These are phyloP conservation scores for Squalus acanthias DNA, from an alignment of 2,797 vertebrate genomes.

Conservation along the genomic window DNA sequence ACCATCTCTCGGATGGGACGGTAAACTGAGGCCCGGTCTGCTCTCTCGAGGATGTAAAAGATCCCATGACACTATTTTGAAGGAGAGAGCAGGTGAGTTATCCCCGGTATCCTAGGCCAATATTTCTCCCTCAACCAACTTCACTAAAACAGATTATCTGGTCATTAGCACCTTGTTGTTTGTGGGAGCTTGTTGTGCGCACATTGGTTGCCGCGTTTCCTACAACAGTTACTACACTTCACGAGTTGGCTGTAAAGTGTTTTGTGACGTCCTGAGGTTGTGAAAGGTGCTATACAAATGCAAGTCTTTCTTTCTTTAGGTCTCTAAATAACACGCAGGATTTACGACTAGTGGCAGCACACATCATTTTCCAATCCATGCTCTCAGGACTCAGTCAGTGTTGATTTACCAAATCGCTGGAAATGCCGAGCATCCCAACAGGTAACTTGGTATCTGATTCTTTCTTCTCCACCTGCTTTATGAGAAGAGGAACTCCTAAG, in stretches of 20 bases:
- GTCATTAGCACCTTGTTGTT: not conserved
- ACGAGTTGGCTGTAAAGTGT: not conserved
- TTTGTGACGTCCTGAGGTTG: not conserved
- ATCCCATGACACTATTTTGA: not conserved
- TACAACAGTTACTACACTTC: not conserved
- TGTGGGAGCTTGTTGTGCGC: not conserved
- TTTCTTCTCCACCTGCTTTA: not conserved
- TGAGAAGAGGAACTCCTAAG: not conserved
- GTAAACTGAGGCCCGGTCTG: not conserved
- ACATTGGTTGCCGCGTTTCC: not conserved
- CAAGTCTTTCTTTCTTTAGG: not conserved
- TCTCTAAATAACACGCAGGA: not conserved
- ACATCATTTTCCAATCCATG: not conserved
- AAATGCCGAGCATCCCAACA: not conserved
- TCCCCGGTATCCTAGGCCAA: not conserved
- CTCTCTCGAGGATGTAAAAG: not conserved
- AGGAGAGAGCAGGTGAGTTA: not conserved
- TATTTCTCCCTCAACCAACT: not conserved
- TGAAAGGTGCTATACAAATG: not conserved
- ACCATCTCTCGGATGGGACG: not conserved
- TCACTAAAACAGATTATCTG: not conserved
- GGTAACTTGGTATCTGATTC: not conserved
- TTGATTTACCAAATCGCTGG: not conserved
- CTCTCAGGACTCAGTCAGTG: not conserved
- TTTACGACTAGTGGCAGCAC: not conserved